Evolutionary conservation across 37 sponge, comb jelly and placozoan genomes (phyloP).

Genomic region (Chondrosia reniformis): DNA sequence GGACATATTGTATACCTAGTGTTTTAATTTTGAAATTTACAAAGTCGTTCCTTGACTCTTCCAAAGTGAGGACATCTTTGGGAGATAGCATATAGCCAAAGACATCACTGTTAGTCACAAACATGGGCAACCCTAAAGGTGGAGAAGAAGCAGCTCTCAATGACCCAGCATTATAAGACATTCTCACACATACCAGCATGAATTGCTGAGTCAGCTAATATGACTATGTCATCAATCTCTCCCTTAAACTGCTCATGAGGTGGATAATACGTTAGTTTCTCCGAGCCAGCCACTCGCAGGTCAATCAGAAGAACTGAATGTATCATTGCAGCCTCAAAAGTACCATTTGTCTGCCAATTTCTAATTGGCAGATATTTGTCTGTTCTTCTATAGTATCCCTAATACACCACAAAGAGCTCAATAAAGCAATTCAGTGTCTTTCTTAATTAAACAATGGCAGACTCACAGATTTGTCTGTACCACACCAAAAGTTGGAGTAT

Average conservation of each 20-base stretch:
- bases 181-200: constrained; percentile 35
- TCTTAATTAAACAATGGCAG: neutral
- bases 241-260: constrained; percentile 50
- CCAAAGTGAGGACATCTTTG: constrained; percentile 16
- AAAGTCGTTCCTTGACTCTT: constrained; percentile 37
- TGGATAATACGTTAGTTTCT: constrained; percentile 64
- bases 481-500: constrained; percentile 86
- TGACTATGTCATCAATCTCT: constrained; percentile 75
- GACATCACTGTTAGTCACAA: constrained; percentile 50
- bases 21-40: constrained; percentile 47
- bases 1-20: too few relatives aligned
- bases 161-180: neutral
- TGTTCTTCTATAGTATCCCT: constrained; percentile 85
- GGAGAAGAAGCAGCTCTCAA: neutral
- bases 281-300: constrained; percentile 38
- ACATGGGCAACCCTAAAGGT: constrained; percentile 60
- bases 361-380: constrained; percentile 69
- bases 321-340: constrained; percentile 77
- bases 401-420: neutral
- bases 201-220: constrained; percentile 72
- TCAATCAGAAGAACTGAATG: constrained; percentile 77
- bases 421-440: constrained; percentile 6
- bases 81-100: constrained; percentile 57
- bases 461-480: constrained; percentile 56
- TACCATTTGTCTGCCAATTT: constrained; percentile 42